These are phyloP conservation scores for Zophobas atratus DNA, from an alignment of 1,140 invertebrate species.

Conservation along the genomic window DNA sequence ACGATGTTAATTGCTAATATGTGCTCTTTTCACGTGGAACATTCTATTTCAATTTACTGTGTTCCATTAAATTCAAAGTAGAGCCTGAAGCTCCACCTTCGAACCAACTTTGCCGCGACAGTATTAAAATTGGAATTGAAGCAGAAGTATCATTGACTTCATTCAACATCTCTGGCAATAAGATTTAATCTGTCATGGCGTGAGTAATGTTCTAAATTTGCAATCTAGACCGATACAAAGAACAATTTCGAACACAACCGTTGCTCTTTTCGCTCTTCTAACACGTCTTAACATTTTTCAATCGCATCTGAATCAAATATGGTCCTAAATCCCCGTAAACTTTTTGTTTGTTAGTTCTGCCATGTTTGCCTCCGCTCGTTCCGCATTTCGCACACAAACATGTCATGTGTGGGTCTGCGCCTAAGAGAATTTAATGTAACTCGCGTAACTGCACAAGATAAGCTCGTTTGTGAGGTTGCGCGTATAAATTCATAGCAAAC, in stretches of 20 bases:
- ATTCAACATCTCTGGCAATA: not conserved
- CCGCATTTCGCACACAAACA: too few species aligned
- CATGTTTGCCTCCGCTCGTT: too few species aligned
- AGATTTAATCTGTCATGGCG: not conserved
- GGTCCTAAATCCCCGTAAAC: too few species aligned
- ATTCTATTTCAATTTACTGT: slow-evolving; percentile 24
- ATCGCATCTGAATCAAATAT: too few species aligned
- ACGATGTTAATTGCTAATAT: slow-evolving; percentile 33
- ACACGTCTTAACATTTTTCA: too few species aligned
- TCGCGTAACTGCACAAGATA: slow-evolving; percentile 8
- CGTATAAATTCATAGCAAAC: not conserved
- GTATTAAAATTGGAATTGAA: slow-evolving; percentile 21
- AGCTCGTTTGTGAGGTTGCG: slow-evolving; percentile 1
- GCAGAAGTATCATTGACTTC: not conserved
- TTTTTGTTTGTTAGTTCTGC: too few species aligned
- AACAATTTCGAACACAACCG: not conserved
- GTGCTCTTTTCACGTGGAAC: slow-evolving; percentile 25
- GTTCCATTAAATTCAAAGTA: slow-evolving; percentile 4
- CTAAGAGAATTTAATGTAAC: slow-evolving; percentile 7
- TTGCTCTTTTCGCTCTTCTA: too few species aligned
- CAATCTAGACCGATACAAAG: slow-evolving; percentile 2
- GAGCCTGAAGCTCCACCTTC: not conserved
- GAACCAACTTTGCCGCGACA: not conserved
- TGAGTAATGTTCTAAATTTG: slow-evolving; percentile 19
- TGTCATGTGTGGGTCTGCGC: too few species aligned